Base-by-base conservation (phyloP, 37 sponge, comb jelly and placozoan species). In the Halichondria panicea region DNA sequence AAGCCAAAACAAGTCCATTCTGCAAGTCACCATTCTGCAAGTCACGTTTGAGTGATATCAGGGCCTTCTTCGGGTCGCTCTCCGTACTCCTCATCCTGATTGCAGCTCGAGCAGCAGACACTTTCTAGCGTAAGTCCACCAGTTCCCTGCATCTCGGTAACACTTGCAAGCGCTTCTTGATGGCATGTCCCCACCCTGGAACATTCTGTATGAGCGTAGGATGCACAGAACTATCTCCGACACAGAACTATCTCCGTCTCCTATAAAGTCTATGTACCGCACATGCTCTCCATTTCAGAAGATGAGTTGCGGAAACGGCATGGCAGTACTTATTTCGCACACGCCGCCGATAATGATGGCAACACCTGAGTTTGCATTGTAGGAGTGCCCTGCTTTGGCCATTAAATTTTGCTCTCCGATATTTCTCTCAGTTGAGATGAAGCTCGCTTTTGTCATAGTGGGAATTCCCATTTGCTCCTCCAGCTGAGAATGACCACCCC, bases 301-400 rank as follows among this genome's bases (percentile, higher is more conserved):
- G 74, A 78, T 6, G 82, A 70, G 2, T 4, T 22, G 31, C 36
- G 40, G 66, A 1, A 63, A 78, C 77, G 15, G 61, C 55, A 5
- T 66, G 15, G 40, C 73, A 77, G 58, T 70, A 84, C 55, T 84
- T 84, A 27, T 67, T 75, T 1, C 84, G 76, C 6, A 84, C 68
- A 5, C 77, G 30, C 58, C 13, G 19, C 86, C 86, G 68, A 86
- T 48, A n/a, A 75, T 69, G 19, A 76, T 48, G 5, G 57, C 71
- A 3, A 75, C 84, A 19, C 84, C 84, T 27, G 76, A 74, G 54
- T 75, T 84, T 1, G 84, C 84, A 58, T 78, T 86, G 60, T 86
- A 86, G 21, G 66, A 63, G 71, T 84, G 85, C 19, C 64, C 63
- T 33, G 48, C 76, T 30, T 62, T 27, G 31, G 36, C 52, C 63